Evolutionary conservation across 2,113 vertebrate species (phyloP).

Genomic region (Leptocoma aspasia): DNA sequence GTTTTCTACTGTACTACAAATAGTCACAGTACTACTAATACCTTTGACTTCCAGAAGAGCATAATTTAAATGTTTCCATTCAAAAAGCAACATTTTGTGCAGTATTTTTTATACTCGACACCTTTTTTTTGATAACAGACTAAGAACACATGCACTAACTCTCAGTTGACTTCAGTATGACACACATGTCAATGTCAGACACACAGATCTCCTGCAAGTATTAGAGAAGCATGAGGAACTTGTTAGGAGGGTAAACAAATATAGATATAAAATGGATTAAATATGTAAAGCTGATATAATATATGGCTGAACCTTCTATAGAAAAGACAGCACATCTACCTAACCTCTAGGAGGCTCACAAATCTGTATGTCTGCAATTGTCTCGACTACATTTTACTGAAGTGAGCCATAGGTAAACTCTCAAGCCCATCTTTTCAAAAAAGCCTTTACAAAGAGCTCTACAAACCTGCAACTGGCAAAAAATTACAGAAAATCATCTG

Average conservation of each 20-base stretch:
- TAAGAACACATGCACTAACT: background rate
- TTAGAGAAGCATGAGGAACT: background rate
- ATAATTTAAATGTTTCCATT: background rate
- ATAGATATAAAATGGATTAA: background rate
- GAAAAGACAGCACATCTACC: background rate
- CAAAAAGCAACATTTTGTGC: background rate
- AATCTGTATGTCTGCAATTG: fast-evolving
- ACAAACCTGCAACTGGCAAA: background rate
- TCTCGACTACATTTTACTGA: background rate
- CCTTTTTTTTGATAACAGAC: background rate
- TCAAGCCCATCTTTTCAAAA: background rate
- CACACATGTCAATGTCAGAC: fast-evolving
- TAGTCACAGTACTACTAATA: background rate
- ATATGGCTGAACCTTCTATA: background rate
- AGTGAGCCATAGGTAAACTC: background rate
- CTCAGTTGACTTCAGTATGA: background rate
- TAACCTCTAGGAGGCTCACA: background rate
- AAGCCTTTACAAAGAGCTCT: background rate
- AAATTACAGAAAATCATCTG: background rate
- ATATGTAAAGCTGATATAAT: background rate
- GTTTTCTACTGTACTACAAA: background rate
- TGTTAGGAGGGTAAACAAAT: background rate
- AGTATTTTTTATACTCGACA: background rate
- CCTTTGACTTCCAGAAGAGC: background rate
- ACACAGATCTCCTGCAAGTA: background rate